phyloP scores from a whole-genome alignment of 2,797 vertebrate genomes.

The Phrynocephalus forsythii region DNA sequence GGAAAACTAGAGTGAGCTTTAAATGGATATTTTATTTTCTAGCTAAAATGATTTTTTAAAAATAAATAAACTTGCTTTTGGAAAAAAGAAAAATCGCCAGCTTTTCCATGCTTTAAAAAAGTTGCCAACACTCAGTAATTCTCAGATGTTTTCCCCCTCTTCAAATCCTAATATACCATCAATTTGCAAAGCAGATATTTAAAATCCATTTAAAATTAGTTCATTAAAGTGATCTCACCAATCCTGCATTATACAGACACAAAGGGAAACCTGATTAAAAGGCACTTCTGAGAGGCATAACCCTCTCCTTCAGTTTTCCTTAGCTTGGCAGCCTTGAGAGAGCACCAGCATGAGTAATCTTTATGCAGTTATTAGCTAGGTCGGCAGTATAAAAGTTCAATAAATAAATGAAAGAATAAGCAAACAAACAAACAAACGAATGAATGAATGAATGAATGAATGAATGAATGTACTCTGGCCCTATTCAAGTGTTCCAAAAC shows the following conservation, averaged over 20 bases:
- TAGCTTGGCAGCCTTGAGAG: background rate
- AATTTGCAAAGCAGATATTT: constrained; percentile 62
- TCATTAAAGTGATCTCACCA: constrained; percentile 52
- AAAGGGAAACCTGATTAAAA: constrained; percentile 56
- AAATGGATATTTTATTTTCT: constrained; percentile 39
- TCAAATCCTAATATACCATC: constrained; percentile 39
- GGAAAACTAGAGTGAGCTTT: constrained; percentile 28
- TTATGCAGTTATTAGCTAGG: too few relatives aligned
- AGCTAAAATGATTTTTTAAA: constrained; percentile 20
- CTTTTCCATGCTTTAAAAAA: constrained; percentile 34
- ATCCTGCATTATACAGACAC: constrained; percentile 42
- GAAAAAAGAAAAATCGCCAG: constrained; percentile 30
- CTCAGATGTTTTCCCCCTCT: constrained; percentile 10
- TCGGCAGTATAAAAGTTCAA: too few relatives aligned
- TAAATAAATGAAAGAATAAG: too few relatives aligned
- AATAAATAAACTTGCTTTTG: constrained; percentile 35
- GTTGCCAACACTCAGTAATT: constrained; percentile 19
- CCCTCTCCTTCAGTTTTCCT: background rate
- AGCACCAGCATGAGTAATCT: background rate
- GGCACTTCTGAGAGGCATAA: background rate
- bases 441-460: too few relatives aligned
- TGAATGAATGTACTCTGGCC: too few relatives aligned
- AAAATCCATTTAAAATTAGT: constrained; percentile 43
- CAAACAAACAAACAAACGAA: too few relatives aligned
- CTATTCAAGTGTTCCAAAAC: too few relatives aligned